Evolutionary conservation across 2,888 invertebrate species (phyloP), one percentile per base, ranked within the genome.

Genomic region (Tortrix viridana): DNA sequence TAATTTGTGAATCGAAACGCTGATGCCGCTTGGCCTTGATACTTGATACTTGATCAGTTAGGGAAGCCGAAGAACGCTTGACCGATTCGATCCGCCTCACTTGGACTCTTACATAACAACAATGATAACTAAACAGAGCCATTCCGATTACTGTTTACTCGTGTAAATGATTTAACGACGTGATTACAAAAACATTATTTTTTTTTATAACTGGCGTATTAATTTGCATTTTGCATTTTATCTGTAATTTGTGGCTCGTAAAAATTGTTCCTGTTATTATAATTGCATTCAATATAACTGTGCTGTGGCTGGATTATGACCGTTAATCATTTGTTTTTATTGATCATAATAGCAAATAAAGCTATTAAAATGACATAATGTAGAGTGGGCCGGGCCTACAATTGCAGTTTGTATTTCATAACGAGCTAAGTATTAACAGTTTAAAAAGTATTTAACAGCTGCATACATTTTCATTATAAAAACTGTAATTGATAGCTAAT

Each of bases 1-100:
- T 63, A 53, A 46, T 26, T 41, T 32, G 47, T 57, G 46, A 57
- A 56, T 46, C 23, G 38, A 50, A 46, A 41, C 41, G 52, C 41
- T 53, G 58, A 58, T 53, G 53, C 23, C 23, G 49, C 18, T 16
- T 53, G 63, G 41, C 63, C 57, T 63, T 63, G 63, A 46, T 63
- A 53, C 63, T 63, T 23, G 63, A 32, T n/a, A n/a, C n/a, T n/a
- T n/a, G n/a, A 58, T 52, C 52, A 19, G 19, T 55, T 52, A 26
- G 23, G 52, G 37, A 20, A 19, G 23, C 9, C 38, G 57, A 62
- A 57, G 56, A 52, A 38, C 57, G 62, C 50, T 46, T 53, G 58
- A 53, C 63, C 58, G 57, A 63, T 63, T 63, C 63, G 63, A 7
- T 48, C 53, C 47, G 53, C 47, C 46, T 46, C 50, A 23, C 38